phyloP scores from a whole-genome alignment of 1,140 invertebrate genomes.

The Triops cancriformis region DNA sequence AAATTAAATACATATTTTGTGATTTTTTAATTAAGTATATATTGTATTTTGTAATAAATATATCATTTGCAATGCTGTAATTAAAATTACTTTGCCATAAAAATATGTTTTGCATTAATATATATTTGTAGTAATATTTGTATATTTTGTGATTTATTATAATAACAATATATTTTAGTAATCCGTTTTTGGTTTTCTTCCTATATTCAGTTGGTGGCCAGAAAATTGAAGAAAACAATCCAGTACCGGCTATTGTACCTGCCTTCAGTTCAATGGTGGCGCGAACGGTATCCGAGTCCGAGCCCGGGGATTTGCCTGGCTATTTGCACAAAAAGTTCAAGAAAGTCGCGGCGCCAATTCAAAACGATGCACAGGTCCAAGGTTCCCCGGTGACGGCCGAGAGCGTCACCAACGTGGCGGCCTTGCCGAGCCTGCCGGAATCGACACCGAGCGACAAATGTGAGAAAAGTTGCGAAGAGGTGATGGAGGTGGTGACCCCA shows the following conservation, averaged over 20 bases:
- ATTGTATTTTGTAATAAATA: no score
- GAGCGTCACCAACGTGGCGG: neutral
- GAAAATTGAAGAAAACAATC: neutral
- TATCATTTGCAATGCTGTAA: no score
- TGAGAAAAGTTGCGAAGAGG: neutral
- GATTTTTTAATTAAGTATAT: no score
- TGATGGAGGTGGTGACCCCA: slow-evolving; percentile 24
- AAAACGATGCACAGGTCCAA: slow-evolving; percentile 39
- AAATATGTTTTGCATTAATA: no score
- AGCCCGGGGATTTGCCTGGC: slow-evolving; percentile 38
- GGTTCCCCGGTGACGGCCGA: slow-evolving; percentile 37
- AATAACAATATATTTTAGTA: no score
- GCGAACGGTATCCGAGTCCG: neutral
- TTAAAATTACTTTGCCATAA: no score
- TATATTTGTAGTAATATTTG: no score
- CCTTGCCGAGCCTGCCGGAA: neutral
- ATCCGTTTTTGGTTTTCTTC: no score
- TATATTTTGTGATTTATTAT: no score
- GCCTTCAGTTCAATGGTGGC: neutral
- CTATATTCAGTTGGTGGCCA: neutral
- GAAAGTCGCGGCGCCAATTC: slow-evolving; percentile 51
- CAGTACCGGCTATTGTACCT: neutral
- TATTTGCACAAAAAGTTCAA: slow-evolving; percentile 88
- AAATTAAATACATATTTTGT: no score
- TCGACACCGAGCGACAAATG: neutral